phyloP scores from a whole-genome alignment of 2,888 invertebrate species.

The Meiosimyza platycephala region DNA sequence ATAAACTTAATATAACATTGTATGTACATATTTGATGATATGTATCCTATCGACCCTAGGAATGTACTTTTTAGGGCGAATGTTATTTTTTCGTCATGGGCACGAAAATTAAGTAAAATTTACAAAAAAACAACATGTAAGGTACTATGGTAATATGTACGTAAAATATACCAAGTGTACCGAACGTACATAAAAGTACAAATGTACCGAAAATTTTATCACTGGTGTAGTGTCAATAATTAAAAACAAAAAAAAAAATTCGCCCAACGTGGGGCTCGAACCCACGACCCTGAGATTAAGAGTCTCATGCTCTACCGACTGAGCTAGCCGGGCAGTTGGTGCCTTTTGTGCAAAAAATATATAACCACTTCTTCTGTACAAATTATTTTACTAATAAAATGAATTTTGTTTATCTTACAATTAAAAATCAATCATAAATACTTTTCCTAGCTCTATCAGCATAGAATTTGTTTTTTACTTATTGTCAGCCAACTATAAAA shows the following conservation, averaged over 20 bases:
- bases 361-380: not conserved
- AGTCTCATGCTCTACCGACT: slow-evolving; percentile 62
- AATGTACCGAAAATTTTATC: no score
- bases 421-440: not conserved
- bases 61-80: no score
- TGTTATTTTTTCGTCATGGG: no score
- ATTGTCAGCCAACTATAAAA: not conserved
- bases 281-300: slow-evolving; percentile 62
- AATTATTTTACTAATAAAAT: not conserved
- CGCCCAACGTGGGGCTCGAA: slow-evolving; percentile 61
- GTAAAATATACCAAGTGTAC: not conserved
- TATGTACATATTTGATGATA: no score
- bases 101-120: no score
- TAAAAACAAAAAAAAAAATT: not conserved
- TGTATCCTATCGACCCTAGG: no score
- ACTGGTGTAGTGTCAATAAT: no score
- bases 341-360: not conserved
- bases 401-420: not conserved
- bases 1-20: no score
- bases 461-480: slow-evolving; percentile 20
- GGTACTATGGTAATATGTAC: not conserved
- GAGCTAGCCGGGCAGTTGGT: slow-evolving; percentile 55
- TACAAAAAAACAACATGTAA: not conserved
- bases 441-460: not conserved
- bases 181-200: not conserved